Evolutionary conservation across 2,888 invertebrate genomes (phyloP).

Genomic region (Lasioglossum vierecki): DNA sequence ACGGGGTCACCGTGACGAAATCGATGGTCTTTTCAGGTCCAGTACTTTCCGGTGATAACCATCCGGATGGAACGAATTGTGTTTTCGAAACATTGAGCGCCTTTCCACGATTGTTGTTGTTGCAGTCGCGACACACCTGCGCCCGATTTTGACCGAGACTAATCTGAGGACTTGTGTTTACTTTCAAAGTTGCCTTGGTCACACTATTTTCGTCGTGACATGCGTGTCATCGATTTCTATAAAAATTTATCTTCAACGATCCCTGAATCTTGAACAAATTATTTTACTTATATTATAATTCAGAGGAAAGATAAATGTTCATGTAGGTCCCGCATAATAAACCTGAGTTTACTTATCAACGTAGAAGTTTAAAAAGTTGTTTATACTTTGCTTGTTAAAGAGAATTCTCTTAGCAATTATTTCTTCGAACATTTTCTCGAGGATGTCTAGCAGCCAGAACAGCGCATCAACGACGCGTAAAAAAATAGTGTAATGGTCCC

Average conservation of each 20-base stretch:
- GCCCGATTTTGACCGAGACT: slow-evolving; percentile 39
- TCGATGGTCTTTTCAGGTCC: slow-evolving; percentile 59
- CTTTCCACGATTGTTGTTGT: slow-evolving; percentile 65
- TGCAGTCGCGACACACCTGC: slow-evolving; percentile 64
- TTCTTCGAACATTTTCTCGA: background rate
- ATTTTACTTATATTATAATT: background rate
- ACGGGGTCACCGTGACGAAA: slow-evolving; percentile 69
- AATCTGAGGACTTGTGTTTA: slow-evolving; percentile 37
- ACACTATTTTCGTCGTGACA: background rate
- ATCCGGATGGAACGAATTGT: slow-evolving; percentile 80
- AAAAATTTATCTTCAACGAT: background rate
- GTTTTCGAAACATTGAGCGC: slow-evolving; percentile 79
- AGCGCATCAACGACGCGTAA: background rate
- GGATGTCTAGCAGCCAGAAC: background rate
- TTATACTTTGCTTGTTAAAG: background rate
- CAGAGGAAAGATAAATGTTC: background rate
- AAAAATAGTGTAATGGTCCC: background rate
- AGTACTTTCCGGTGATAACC: slow-evolving; percentile 73
- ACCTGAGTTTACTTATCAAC: background rate
- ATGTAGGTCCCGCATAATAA: background rate
- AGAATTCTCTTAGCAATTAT: background rate
- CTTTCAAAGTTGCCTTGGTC: background rate
- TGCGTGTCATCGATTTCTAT: background rate
- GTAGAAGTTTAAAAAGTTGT: background rate
- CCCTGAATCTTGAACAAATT: background rate